A percentile compares a stretch with the other conserved stretches of the same genome.
phyloP scores from a whole-genome alignment of 2,797 vertebrate genomes.

The Sebastes hubbsi region DNA sequence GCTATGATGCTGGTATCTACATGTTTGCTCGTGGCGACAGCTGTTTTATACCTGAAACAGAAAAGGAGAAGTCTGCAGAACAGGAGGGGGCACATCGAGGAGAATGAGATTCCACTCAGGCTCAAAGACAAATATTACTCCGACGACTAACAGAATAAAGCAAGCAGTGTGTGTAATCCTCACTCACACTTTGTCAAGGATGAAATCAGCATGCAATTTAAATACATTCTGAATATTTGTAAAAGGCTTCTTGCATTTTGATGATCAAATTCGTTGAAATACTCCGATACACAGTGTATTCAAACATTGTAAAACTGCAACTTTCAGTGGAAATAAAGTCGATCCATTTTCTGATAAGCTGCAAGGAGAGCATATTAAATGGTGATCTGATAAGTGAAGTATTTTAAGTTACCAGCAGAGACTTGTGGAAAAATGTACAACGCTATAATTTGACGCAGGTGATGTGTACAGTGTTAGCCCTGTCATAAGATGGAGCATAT shows the following conservation, averaged over 20 bases:
- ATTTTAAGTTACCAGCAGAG: background rate
- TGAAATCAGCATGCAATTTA: conserved; percentile 46
- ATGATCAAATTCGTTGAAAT: conserved; percentile 20
- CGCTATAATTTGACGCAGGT: background rate
- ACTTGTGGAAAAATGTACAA: background rate
- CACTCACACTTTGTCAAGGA: conserved; percentile 41
- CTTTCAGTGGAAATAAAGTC: conserved; percentile 1
- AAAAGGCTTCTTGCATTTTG: conserved; percentile 38
- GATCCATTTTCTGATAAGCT: conserved; percentile 25
- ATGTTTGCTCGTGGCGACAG: conserved; percentile 62
- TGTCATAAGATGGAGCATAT: background rate
- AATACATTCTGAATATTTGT: conserved; percentile 51
- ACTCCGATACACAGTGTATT: conserved; percentile 8
- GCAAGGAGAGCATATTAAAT: background rate
- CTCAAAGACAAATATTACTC: conserved; percentile 68
- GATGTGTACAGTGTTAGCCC: background rate
- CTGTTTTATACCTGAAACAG: conserved; percentile 68
- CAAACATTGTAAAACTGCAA: conserved; percentile 12
- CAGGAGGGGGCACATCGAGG: conserved; percentile 19
- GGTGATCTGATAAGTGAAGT: conserved; percentile 12
- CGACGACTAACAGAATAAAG: conserved; percentile 63
- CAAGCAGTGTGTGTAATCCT: conserved; percentile 45
- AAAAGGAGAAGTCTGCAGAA: conserved; percentile 35
- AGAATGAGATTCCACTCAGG: conserved; percentile 73
- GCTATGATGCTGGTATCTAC: conserved; percentile 69